Conservation (phyloP, 2,888 invertebrate species). For the Megalurothrips usitatus region DNA sequence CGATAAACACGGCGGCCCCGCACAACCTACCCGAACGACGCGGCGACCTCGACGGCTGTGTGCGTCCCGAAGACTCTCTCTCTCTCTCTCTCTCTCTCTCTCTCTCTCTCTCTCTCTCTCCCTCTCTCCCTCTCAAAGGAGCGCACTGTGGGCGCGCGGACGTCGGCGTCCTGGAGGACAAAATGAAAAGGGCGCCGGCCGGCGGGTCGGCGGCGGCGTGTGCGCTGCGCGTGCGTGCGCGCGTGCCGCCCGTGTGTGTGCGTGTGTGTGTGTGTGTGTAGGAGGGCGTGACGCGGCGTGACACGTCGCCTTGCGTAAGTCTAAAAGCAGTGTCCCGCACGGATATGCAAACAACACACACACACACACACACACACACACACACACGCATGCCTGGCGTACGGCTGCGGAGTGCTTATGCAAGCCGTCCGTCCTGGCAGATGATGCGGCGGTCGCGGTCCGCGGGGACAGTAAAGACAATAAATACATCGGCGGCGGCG, state of each 20-base stretch:
- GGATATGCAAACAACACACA: no score
- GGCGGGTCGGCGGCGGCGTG: neutral
- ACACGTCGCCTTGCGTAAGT: neutral
- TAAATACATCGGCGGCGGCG: no score
- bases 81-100: conserved; percentile 1
- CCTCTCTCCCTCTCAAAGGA: neutral
- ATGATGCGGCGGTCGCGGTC: no score
- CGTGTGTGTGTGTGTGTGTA: neutral
- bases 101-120: conserved; percentile 1
- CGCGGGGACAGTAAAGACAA: no score
- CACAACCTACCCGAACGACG: neutral
- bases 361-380: no score
- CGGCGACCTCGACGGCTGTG: neutral
- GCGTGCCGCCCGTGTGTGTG: neutral
- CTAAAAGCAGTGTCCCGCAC: no score
- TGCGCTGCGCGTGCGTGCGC: neutral
- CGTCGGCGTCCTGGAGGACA: neutral
- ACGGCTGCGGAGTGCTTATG: no score
- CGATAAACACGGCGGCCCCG: neutral
- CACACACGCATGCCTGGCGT: no score
- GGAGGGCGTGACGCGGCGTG: neutral
- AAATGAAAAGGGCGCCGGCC: neutral
- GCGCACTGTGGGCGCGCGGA: neutral
- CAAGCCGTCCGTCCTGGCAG: no score
- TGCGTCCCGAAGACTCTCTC: neutral